Evolutionary conservation across 2,797 vertebrate genomes (phyloP).

Genomic region (Eidolon dupreanum): DNA sequence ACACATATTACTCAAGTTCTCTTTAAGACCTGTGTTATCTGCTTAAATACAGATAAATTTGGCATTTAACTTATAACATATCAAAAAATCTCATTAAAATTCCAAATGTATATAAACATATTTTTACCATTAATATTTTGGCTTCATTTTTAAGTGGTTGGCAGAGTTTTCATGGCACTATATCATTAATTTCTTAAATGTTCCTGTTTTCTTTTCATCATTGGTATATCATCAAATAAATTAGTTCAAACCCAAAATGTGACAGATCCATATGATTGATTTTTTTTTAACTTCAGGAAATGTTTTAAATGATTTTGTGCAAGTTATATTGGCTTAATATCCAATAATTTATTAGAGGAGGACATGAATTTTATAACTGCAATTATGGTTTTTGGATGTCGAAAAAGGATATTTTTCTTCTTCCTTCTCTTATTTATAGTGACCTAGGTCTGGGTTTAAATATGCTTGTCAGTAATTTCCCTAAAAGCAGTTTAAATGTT

Average conservation of each 20-base stretch:
- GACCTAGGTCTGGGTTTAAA: constrained; percentile 55
- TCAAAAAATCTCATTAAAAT: constrained; percentile 75
- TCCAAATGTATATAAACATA: constrained; percentile 79
- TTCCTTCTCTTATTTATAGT: constrained; percentile 40
- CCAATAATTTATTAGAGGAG: constrained; percentile 36
- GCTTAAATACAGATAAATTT: constrained; percentile 49
- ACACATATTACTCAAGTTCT: not conserved
- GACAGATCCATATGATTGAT: constrained; percentile 75
- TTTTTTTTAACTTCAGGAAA: constrained; percentile 54
- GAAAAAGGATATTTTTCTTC: not conserved
- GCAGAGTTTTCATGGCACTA: constrained; percentile 67
- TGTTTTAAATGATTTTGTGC: constrained; percentile 35
- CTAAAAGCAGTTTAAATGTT: constrained; percentile 63
- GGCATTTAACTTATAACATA: constrained; percentile 57
- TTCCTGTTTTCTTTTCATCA: constrained; percentile 77
- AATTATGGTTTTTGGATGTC: constrained; percentile 27
- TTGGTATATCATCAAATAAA: constrained; percentile 77
- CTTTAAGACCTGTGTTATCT: constrained; percentile 55
- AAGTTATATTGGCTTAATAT: constrained; percentile 33
- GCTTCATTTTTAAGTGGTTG: constrained; percentile 71
- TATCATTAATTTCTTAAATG: constrained; percentile 79
- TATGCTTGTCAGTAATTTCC: constrained; percentile 56
- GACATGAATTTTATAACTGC: constrained; percentile 19
- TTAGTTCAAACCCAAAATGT: constrained; percentile 70
- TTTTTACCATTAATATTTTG: constrained; percentile 77